Evolutionary conservation across 30 jellyfish, hydroid and myxozoan genomes (phyloP).

Genomic region (Turritopsis rubra): DNA sequence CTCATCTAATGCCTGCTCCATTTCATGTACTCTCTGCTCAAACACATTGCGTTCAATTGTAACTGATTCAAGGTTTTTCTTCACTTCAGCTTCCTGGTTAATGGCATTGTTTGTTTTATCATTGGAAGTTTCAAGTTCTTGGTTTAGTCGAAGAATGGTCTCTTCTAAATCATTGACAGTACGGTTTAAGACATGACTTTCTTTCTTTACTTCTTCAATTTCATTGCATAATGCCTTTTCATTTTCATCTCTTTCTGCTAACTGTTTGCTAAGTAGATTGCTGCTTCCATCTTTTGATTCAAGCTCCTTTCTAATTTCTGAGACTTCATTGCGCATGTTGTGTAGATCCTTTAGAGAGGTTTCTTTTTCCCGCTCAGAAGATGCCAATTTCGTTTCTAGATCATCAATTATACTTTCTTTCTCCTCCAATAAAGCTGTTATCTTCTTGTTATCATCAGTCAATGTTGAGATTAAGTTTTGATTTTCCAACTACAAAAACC

Average conservation of each 20-base stretch:
- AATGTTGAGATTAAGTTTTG: no score
- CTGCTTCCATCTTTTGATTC: constrained; percentile 11
- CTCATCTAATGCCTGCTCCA: constrained; percentile 73
- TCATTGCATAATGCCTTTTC: background rate
- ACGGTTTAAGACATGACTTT: background rate
- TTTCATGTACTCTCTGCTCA: constrained; percentile 26
- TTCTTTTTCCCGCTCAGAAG: background rate
- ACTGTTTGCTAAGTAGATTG: background rate
- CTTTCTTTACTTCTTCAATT: constrained; percentile 24
- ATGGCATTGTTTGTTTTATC: background rate
- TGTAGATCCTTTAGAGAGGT: background rate
- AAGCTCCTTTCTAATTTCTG: background rate
- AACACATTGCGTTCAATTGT: constrained; percentile 2
- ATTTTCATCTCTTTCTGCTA: constrained; percentile 12
- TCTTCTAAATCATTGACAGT: constrained; percentile 22
- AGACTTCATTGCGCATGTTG: background rate
- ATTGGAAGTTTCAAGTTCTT: constrained; percentile 1
- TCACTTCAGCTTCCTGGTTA: constrained; percentile 12
- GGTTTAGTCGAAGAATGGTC: constrained; percentile 24
- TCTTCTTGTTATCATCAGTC: no score
- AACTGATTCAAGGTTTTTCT: background rate
- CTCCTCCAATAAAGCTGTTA: constrained; percentile 4
- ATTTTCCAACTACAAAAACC: no score
- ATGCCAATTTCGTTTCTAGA: constrained; percentile 24
- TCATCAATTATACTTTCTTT: background rate